phyloP scores from a whole-genome alignment of 2,797 vertebrate genomes.

The Myripristis murdjan region DNA sequence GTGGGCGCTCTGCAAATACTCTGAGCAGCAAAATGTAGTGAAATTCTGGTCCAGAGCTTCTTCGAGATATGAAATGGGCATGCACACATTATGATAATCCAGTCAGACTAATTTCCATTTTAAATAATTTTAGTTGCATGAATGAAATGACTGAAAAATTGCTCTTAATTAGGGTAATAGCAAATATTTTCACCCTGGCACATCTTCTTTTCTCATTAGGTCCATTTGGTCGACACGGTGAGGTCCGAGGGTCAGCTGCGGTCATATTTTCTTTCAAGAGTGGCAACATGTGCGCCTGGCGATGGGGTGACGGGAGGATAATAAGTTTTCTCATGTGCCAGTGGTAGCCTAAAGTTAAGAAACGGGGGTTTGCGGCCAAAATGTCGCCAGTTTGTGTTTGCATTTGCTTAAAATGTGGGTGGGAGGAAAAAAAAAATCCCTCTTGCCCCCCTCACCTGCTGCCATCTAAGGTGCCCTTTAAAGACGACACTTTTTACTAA shows the following conservation, averaged over 20 bases:
- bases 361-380: background rate
- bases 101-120: constrained; percentile 3
- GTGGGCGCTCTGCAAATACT: background rate
- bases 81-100: background rate
- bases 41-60: background rate
- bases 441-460: background rate
- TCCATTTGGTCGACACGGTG: background rate
- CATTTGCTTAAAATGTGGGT: background rate
- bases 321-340: background rate
- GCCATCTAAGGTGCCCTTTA: background rate
- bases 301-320: background rate
- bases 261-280: background rate
- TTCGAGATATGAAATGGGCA: background rate
- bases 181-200: constrained; percentile 4
- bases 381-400: background rate
- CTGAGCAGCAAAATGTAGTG: background rate
- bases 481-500: too few species aligned
- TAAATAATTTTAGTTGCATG: background rate
- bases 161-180: constrained; percentile 1
- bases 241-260: background rate
- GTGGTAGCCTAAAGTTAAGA: background rate
- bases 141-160: constrained; percentile 9
- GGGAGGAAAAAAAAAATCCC: background rate
- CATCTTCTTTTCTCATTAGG: background rate
- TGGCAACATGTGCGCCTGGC: background rate